phyloP scores from a whole-genome alignment of 1,140 invertebrate species.

The Vanessa tameamea region DNA sequence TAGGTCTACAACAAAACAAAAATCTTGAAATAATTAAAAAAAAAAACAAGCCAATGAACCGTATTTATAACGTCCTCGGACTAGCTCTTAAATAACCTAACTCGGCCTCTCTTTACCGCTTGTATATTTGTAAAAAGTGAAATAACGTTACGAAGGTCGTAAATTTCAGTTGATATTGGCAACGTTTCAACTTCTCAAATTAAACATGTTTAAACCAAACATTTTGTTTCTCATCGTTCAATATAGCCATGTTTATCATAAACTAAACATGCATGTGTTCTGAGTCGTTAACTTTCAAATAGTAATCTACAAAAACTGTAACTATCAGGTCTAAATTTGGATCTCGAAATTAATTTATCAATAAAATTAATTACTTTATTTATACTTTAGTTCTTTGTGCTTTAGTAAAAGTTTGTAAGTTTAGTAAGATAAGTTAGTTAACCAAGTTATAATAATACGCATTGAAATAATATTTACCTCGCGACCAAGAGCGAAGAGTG shows the following conservation, averaged over 20 bases:
- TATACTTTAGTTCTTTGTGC: no score
- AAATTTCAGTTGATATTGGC: constrained; percentile 71
- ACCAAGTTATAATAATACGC: background rate
- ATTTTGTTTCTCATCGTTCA: constrained; percentile 53
- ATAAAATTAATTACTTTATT: no score
- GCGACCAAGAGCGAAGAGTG: constrained; percentile 95
- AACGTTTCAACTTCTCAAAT: constrained; percentile 58
- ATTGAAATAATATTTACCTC: constrained; percentile 84
- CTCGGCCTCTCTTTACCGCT: constrained; percentile 38
- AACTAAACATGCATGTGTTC: constrained; percentile 26
- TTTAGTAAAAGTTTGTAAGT: background rate
- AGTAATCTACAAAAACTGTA: constrained; percentile 6
- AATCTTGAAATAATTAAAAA: background rate
- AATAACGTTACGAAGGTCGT: constrained; percentile 72
- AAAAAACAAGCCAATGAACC: background rate
- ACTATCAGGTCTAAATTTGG: background rate
- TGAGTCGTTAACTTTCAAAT: constrained; percentile 26
- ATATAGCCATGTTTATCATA: constrained; percentile 41
- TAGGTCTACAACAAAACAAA: constrained; percentile 85
- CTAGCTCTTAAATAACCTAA: constrained; percentile 14
- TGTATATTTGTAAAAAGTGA: constrained; percentile 75
- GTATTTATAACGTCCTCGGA: background rate
- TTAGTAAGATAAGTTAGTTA: background rate
- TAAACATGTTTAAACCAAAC: constrained; percentile 62
- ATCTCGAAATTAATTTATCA: background rate